These are phyloP conservation scores for Drosophila azteca DNA, from an alignment of 1,140 invertebrate genomes.

Conservation along the genomic window DNA sequence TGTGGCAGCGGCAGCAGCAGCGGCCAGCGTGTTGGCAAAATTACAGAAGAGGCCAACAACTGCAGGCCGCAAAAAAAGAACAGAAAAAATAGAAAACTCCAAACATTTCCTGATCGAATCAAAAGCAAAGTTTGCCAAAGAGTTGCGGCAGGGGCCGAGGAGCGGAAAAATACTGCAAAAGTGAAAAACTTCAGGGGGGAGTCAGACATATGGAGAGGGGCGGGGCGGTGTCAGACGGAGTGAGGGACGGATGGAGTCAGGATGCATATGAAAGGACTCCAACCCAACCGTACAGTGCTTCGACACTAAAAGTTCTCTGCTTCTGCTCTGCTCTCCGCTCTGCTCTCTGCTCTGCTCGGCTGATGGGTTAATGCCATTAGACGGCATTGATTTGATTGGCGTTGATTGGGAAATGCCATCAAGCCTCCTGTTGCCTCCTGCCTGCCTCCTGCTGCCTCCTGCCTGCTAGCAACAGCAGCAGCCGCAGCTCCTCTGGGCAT, in stretches of 20 bases:
- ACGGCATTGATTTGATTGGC: slow-evolving; percentile 81
- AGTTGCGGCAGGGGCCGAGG: slow-evolving; percentile 16
- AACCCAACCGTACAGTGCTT: slow-evolving; percentile 31
- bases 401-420: slow-evolving; percentile 78
- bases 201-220: slow-evolving; percentile 1
- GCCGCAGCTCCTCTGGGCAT: too few species aligned
- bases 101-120: slow-evolving; percentile 78
- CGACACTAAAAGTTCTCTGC: slow-evolving; percentile 59
- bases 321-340: too few species aligned
- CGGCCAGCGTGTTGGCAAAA: slow-evolving; percentile 44
- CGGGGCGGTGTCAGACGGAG: slow-evolving; percentile 2
- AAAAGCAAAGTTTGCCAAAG: slow-evolving; percentile 62
- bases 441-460: neutral
- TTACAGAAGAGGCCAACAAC: slow-evolving; percentile 52
- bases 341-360: too few species aligned
- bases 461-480: neutral
- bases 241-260: slow-evolving; percentile 17
- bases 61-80: slow-evolving; percentile 18
- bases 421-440: slow-evolving; percentile 13
- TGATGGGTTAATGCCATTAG: slow-evolving; percentile 82
- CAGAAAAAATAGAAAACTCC: slow-evolving; percentile 23
- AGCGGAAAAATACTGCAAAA: slow-evolving; percentile 37
- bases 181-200: slow-evolving; percentile 33
- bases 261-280: slow-evolving; percentile 37
- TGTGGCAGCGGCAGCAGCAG: too few species aligned